phyloP scores from a whole-genome alignment of 2,113 vertebrate genomes.

The Baryphthengus martii region DNA sequence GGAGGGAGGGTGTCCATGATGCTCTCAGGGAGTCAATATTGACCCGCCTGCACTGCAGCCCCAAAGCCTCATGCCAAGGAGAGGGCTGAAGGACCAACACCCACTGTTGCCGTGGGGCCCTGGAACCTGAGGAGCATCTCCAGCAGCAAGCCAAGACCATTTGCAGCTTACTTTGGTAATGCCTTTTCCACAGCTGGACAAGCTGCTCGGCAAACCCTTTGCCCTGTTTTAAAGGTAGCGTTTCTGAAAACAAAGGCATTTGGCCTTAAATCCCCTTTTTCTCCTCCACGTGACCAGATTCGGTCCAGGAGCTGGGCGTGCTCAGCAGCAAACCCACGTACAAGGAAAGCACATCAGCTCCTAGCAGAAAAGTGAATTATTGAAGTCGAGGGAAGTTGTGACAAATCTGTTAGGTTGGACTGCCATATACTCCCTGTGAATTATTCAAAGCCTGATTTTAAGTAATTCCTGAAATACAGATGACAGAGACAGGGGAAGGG shows the following conservation, averaged over 20 bases:
- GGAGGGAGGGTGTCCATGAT: fast-evolving
- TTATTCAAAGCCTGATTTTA: constrained; percentile 51
- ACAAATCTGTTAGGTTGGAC: neutral
- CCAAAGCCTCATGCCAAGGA: neutral
- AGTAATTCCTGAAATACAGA: constrained; percentile 30
- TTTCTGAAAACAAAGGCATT: neutral
- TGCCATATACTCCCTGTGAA: neutral
- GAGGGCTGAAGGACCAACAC: fast-evolving
- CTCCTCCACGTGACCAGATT: neutral
- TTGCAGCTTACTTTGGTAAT: neutral
- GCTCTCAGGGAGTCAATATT: neutral
- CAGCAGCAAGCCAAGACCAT: neutral
- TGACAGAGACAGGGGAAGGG: neutral
- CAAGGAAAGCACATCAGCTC: constrained; percentile 9
- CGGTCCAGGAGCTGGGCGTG: neutral
- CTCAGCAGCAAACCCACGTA: neutral
- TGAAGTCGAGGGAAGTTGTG: constrained; percentile 30
- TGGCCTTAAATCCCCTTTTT: neutral
- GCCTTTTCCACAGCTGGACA: neutral
- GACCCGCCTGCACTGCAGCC: neutral
- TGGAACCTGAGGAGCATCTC: neutral
- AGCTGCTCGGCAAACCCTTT: neutral
- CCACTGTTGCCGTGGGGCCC: neutral
- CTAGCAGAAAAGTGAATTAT: constrained; percentile 47
- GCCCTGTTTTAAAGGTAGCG: neutral